Evolutionary conservation across 1,140 invertebrate genomes (phyloP).

Genomic region (Drosophila tani): DNA sequence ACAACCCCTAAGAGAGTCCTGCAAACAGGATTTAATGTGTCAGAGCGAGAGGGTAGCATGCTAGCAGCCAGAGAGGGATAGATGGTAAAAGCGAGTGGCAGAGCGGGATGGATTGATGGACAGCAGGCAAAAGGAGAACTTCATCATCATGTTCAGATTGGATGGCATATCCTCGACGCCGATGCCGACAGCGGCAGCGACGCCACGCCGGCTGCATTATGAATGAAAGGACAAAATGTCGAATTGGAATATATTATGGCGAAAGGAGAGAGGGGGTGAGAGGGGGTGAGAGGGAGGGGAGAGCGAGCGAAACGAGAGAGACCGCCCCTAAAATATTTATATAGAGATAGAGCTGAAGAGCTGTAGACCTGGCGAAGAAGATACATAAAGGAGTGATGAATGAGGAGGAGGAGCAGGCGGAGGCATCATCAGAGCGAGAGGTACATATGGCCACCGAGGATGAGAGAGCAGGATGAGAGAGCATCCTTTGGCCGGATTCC

Average conservation of each 20-base stretch:
- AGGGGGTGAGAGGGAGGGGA: slow-evolving; percentile 5
- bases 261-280: slow-evolving; percentile 13
- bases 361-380: slow-evolving; percentile 13
- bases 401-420: background rate
- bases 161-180: slow-evolving; percentile 33
- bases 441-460: background rate
- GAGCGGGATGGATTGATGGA: slow-evolving; percentile 38
- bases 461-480: slow-evolving; percentile 2
- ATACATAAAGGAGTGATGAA: slow-evolving; percentile 31
- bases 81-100: background rate
- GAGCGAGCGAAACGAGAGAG: slow-evolving; percentile 34
- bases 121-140: slow-evolving; percentile 73
- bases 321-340: slow-evolving; percentile 53
- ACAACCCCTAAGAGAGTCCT: slow-evolving; percentile 58
- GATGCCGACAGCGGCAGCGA: slow-evolving; percentile 6
- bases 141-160: slow-evolving; percentile 75
- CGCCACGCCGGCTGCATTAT: slow-evolving; percentile 57
- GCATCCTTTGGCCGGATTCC: slow-evolving; percentile 70
- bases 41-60: slow-evolving; percentile 34
- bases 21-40: background rate
- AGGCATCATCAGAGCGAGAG: slow-evolving; percentile 6
- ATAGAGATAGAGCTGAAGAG: slow-evolving; percentile 40
- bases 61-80: slow-evolving; percentile 6
- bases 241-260: slow-evolving; percentile 78
- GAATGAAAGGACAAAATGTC: slow-evolving; percentile 82